Evolutionary conservation across 2,797 vertebrate genomes (phyloP).

Genomic region (Phyllotis vaccarum): DNA sequence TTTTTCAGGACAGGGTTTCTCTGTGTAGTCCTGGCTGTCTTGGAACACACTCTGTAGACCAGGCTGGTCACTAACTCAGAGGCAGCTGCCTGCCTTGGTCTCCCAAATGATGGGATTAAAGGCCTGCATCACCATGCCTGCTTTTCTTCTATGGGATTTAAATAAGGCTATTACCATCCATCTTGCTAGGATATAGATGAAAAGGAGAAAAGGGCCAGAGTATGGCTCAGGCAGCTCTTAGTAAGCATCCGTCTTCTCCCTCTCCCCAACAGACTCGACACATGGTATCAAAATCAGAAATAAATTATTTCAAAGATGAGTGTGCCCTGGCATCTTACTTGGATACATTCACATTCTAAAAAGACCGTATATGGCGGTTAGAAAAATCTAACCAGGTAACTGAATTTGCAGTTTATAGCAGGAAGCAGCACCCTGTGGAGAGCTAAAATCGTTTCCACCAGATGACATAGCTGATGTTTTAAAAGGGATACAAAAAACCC

Average conservation of each 20-base stretch:
- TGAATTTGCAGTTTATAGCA: constrained; percentile 43
- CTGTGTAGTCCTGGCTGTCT: neutral
- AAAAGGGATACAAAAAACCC: neutral
- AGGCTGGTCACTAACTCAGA: neutral
- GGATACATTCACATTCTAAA: constrained; percentile 54
- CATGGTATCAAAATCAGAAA: constrained; percentile 52
- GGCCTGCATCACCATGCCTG: neutral
- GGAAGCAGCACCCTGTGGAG: neutral
- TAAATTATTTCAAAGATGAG: constrained; percentile 68
- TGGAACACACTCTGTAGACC: neutral
- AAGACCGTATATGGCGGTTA: constrained; percentile 47
- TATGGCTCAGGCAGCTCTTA: neutral
- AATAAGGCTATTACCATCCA: neutral
- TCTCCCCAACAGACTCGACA: neutral
- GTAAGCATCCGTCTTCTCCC: neutral
- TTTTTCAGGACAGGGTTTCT: neutral
- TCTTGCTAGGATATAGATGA: neutral
- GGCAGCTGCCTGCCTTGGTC: neutral
- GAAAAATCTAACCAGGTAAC: constrained; percentile 55
- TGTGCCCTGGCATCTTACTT: constrained; percentile 55
- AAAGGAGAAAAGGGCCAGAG: neutral
- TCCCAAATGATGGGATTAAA: neutral
- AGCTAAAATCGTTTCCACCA: constrained; percentile 40
- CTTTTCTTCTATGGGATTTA: neutral
- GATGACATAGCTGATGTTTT: neutral